Conservation (phyloP, 2,113 vertebrate genomes). For the Hippocampus comes region DNA sequence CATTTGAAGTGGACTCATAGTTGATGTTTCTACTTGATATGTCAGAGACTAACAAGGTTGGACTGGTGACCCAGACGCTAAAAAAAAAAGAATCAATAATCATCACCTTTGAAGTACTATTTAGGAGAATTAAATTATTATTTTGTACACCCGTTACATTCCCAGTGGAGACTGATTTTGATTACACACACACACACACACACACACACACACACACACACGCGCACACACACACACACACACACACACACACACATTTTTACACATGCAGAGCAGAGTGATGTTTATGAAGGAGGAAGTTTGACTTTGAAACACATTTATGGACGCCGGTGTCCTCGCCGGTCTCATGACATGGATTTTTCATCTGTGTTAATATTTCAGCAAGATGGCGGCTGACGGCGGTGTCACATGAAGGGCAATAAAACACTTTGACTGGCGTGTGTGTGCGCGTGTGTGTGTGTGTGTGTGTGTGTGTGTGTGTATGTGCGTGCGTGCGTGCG, state of each 20-base stretch:
- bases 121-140: no score
- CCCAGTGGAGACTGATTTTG: no score
- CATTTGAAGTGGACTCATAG: neutral
- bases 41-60: no score
- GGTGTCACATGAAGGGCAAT: neutral
- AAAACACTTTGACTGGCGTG: neutral
- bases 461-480: no score
- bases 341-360: neutral
- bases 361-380: slow-evolving; percentile 1
- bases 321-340: neutral
- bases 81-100: no score
- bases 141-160: no score
- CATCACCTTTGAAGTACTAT: no score
- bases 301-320: neutral
- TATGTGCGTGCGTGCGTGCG: no score
- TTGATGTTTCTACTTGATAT: neutral
- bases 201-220: no score
- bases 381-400: neutral
- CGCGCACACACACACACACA: no score
- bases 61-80: no score
- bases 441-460: slow-evolving; percentile 6
- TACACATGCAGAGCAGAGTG: neutral
- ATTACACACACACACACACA: no score
- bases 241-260: neutral
- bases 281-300: neutral